These are phyloP conservation scores for Sesamia nonagrioides DNA, from an alignment of 1,140 invertebrate species.

Conservation along the genomic window DNA sequence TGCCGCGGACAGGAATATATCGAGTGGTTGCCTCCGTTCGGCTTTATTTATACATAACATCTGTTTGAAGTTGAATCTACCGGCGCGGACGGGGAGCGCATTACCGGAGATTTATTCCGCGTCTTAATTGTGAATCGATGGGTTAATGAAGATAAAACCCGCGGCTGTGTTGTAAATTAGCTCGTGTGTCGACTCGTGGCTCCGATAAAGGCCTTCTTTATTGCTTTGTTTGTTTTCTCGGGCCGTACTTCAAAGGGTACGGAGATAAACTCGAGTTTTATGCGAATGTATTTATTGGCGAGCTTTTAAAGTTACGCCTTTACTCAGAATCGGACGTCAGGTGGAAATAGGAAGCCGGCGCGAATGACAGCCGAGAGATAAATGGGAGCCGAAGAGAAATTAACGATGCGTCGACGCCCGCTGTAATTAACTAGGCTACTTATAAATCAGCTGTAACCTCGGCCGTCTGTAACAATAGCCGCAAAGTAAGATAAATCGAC, in stretches of 20 bases:
- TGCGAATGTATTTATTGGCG: conserved; percentile 83
- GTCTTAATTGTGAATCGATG: conserved; percentile 88
- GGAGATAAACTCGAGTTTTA: conserved; percentile 86
- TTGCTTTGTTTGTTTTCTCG: conserved; percentile 87
- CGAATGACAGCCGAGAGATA: conserved; percentile 61
- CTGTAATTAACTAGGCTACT: conserved; percentile 79
- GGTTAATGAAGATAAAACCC: conserved; percentile 88
- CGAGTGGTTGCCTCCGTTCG: conserved; percentile 85
- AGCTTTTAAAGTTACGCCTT: conserved; percentile 69
- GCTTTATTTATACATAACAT: conserved; percentile 87
- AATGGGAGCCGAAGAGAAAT: conserved; percentile 64
- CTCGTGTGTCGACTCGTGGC: conserved; percentile 86
- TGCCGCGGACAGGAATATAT: conserved; percentile 87
- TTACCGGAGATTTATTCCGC: conserved; percentile 87
- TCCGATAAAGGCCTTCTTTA: conserved; percentile 87
- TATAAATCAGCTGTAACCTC: conserved; percentile 82
- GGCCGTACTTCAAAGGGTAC: conserved; percentile 85
- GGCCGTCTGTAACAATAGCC: conserved; percentile 75
- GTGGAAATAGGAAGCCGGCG: conserved; percentile 61
- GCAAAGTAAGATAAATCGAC: conserved; percentile 85
- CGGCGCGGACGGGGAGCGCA: conserved; percentile 84
- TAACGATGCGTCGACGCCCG: conserved; percentile 72
- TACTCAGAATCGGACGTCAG: conserved; percentile 60
- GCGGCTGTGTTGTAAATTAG: conserved; percentile 87
- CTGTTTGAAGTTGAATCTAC: conserved; percentile 86